Conservation (phyloP, 2,797 vertebrate species). For the Tauraco hartlaubi region DNA sequence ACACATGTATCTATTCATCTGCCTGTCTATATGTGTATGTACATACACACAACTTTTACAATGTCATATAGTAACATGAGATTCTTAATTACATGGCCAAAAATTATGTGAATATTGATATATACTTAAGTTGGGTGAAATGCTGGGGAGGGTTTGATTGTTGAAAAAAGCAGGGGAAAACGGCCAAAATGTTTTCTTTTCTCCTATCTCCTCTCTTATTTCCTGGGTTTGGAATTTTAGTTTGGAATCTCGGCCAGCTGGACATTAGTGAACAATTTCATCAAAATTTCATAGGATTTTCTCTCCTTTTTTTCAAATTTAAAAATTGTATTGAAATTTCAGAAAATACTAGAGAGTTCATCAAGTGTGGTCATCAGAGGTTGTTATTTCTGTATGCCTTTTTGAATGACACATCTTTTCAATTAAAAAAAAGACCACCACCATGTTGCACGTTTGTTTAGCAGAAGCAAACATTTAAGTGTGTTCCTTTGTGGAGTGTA, state of each 20-base stretch:
- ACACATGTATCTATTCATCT: rapidly evolving
- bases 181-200: not conserved
- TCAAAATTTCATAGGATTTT: not conserved
- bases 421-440: not conserved
- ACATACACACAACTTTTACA: not conserved
- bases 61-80: not conserved
- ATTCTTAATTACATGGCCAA: not conserved
- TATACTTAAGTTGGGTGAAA: not conserved
- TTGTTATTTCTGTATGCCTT: not conserved
- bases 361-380: not conserved
- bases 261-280: not conserved
- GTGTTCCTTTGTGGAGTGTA: not conserved
- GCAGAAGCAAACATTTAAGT: not conserved
- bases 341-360: not conserved
- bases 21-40: not conserved
- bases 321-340: not conserved
- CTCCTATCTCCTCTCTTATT: not conserved
- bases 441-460: not conserved
- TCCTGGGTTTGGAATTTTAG: not conserved
- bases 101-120: not conserved
- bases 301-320: not conserved
- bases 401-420: not conserved
- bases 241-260: not conserved
- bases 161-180: not conserved
- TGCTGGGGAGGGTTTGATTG: not conserved